A percentile compares a stretch with the other conserved stretches of the same genome.
phyloP scores from a whole-genome alignment of 1,140 invertebrate species.

The Drosophila sechellia region DNA sequence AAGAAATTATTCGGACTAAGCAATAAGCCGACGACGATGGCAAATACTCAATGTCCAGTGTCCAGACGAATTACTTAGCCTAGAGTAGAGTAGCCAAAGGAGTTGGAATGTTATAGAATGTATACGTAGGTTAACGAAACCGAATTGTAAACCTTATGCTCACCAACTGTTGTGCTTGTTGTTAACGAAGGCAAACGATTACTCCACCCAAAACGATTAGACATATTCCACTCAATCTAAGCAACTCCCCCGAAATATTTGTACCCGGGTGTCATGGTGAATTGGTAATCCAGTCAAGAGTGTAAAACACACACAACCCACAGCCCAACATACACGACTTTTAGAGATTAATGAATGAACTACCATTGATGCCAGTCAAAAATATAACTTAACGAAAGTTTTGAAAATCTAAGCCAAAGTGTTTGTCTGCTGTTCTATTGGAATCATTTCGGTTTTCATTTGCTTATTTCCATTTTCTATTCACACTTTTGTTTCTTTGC shows the following conservation, averaged over 20 bases:
- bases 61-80: conserved; percentile 76
- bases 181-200: conserved; percentile 53
- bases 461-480: conserved; percentile 6
- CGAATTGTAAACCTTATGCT: conserved; percentile 81
- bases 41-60: conserved; percentile 67
- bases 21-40: conserved; percentile 6
- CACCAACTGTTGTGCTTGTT: conserved; percentile 81
- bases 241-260: conserved; percentile 49
- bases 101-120: conserved; percentile 48
- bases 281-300: conserved; percentile 21
- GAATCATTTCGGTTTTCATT: conserved; percentile 38
- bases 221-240: conserved; percentile 8
- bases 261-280: conserved; percentile 39
- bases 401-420: conserved; percentile 67
- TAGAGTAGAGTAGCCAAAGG: conserved; percentile 51
- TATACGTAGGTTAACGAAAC: conserved; percentile 35
- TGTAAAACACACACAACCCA: conserved; percentile 37
- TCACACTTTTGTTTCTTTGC: background rate
- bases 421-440: conserved; percentile 74
- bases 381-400: conserved; percentile 64
- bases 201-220: conserved; percentile 39
- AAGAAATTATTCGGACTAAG: conserved; percentile 43
- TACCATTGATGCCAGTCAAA: conserved; percentile 38
- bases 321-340: conserved; percentile 21
- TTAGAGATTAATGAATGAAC: conserved; percentile 53